Evolutionary conservation across 1,140 invertebrate species (phyloP).

Genomic region (Drosophila baimaii): DNA sequence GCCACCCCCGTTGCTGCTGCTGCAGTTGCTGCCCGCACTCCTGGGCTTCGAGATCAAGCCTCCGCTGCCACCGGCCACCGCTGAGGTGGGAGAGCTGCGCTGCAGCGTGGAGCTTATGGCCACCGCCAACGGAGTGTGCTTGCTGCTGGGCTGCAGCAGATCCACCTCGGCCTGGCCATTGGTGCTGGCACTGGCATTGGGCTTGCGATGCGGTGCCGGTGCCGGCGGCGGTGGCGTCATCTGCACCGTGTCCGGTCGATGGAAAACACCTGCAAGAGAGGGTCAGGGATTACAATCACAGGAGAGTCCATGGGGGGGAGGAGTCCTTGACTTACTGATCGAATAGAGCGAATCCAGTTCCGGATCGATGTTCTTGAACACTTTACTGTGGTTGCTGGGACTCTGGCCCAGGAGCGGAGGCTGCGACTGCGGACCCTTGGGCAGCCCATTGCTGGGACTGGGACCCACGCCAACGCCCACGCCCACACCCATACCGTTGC

Average conservation of each 20-base stretch:
- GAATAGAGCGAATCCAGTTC: constrained; percentile 83
- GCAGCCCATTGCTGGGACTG: constrained; percentile 64
- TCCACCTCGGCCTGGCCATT: constrained; percentile 64
- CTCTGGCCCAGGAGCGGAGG: constrained; percentile 75
- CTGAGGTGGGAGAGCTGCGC: constrained; percentile 62
- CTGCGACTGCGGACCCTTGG: constrained; percentile 28
- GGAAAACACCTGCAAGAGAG: constrained; percentile 70
- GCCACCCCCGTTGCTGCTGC: constrained; percentile 50
- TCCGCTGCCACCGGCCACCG: constrained; percentile 13
- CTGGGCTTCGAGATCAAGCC: constrained; percentile 30
- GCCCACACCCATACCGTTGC: constrained; percentile 53
- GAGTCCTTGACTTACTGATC: constrained; percentile 62
- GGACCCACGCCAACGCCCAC: constrained; percentile 17
- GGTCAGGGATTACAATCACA: background rate
- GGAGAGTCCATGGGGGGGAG: no score
- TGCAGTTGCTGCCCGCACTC: constrained; percentile 53
- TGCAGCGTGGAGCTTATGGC: constrained; percentile 61
- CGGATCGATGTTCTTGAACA: constrained; percentile 84
- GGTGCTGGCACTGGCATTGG: constrained; percentile 61
- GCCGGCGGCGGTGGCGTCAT: constrained; percentile 83
- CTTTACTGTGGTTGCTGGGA: constrained; percentile 80
- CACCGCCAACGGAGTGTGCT: constrained; percentile 52
- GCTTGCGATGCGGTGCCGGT: constrained; percentile 80
- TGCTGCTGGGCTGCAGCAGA: constrained; percentile 64
- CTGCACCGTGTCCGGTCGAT: constrained; percentile 82